Percentiles rank a stretch among this genome's conserved stretches.
These are phyloP conservation scores for Dendrolimus punctatus DNA, from an alignment of 1,140 invertebrate species.

Conservation along the genomic window DNA sequence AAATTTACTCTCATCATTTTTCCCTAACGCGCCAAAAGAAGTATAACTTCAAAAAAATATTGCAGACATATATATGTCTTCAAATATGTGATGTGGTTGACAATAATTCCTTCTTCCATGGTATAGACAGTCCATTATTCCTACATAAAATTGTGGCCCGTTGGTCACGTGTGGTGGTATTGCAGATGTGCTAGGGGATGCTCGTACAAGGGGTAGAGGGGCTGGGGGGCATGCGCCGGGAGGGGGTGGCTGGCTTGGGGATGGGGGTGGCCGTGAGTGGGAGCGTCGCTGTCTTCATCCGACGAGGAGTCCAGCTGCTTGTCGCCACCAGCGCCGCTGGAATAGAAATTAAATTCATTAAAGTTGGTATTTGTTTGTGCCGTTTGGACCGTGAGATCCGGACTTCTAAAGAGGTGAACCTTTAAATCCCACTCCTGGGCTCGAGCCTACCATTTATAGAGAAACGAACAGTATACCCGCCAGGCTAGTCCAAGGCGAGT, in stretches of 20 bases:
- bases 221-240: conserved; percentile 37
- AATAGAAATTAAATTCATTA: conserved; percentile 13
- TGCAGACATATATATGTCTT: no score
- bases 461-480: no score
- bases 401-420: no score
- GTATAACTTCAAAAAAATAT: no score
- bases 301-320: conserved; percentile 60
- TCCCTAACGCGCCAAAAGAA: no score
- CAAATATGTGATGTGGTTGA: no score
- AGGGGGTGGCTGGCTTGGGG: conserved; percentile 22
- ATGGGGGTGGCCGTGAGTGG: conserved; percentile 9
- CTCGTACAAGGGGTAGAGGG: conserved; percentile 55
- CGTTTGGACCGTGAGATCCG: no score
- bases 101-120: not conserved
- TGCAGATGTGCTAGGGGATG: conserved; percentile 56
- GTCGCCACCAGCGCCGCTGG: conserved; percentile 48
- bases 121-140: not conserved
- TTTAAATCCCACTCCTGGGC: no score
- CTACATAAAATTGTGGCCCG: not conserved
- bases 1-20: no score
- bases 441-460: no score
- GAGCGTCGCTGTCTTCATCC: conserved; percentile 56
- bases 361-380: not conserved
- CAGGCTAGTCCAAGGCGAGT: no score
- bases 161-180: conserved; percentile 36